A percentile compares a stretch with the other conserved stretches of the same genome.
phyloP scores from a whole-genome alignment of 1,140 invertebrate species.

The Drosophila kanapiae region DNA sequence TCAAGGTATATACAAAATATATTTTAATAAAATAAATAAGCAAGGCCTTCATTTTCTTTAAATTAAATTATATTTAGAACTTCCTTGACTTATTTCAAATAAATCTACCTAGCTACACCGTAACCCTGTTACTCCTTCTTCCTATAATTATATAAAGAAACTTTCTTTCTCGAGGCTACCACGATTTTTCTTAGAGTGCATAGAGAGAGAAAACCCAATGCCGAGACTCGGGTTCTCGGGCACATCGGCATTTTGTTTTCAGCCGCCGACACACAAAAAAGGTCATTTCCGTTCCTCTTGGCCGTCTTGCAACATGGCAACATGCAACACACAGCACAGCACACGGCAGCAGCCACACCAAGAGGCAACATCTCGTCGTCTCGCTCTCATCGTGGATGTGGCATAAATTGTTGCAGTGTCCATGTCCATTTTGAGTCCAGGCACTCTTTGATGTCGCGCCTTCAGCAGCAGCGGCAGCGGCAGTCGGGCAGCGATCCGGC shows the following conservation, averaged over 20 bases:
- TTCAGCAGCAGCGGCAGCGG: slow-evolving; percentile 29
- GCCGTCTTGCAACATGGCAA: slow-evolving; percentile 52
- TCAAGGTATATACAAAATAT: no score
- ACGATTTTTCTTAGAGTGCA: slow-evolving; percentile 21
- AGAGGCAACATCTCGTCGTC: slow-evolving; percentile 25
- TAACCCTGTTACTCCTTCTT: no score
- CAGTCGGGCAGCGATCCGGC: slow-evolving; percentile 7
- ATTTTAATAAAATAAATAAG: no score
- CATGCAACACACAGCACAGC: slow-evolving; percentile 35
- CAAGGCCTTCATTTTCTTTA: neutral
- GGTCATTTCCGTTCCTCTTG: slow-evolving; percentile 74
- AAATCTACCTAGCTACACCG: no score
- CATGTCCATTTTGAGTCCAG: slow-evolving; percentile 83
- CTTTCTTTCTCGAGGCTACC: no score
- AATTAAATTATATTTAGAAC: neutral
- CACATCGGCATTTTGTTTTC: slow-evolving; percentile 76
- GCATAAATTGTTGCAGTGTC: slow-evolving; percentile 81
- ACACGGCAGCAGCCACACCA: slow-evolving; percentile 15
- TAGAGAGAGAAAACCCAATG: slow-evolving; percentile 26
- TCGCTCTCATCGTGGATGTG: slow-evolving; percentile 42
- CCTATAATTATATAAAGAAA: no score
- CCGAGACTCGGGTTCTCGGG: slow-evolving; percentile 31
- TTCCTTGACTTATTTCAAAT: no score
- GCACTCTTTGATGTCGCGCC: slow-evolving; percentile 82
- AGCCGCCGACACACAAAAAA: slow-evolving; percentile 65